Evolutionary conservation across 2,797 vertebrate genomes (phyloP), one percentile per base, ranked within the genome.

Genomic region (Chloroceryle amazona): DNA sequence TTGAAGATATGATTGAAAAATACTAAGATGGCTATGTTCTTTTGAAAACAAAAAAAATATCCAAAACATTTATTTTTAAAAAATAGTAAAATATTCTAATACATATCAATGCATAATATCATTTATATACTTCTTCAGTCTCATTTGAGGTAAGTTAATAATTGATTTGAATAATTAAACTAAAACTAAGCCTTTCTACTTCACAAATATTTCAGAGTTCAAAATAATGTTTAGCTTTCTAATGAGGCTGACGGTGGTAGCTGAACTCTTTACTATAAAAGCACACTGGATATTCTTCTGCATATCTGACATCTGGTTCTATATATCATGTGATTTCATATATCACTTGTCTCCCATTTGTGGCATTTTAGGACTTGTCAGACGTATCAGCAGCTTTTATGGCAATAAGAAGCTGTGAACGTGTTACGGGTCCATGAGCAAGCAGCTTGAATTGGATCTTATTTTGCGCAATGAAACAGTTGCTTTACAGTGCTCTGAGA

Each of bases 401-500:
- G 92, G 51, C 73, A 81, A 35, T 62, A 52, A 60, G 47, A 91
- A 95, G 80, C 63, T 62, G 47, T 60, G 70, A 54, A 73, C 3
- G 0, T 62, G 41, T 81, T 70, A 81, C 20, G 33, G 66, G 86
- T 95, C 74, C 12, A 3, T 49, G 51, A 89, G 12, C 60, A 86
- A 89, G 41, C 61, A 44, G 37, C 54, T 96, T 85, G 62, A 94
- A 75, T 33, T 68, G 66, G 55, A 46, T 92, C 42, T 62, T 89
- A n/a, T 29, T 85, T 94, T 80, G 67, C 23, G 5, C 51, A 67
- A 41, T 57, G 42, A 66, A 83, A 62, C 29, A 51, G 62, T 88
- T 97, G 75, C 94, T 89, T 96, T 86, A 66, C 75, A 84, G 71
- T 67, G 49, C 78, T 72, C 62, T 80, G 90, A 93, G 67, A 96